phyloP scores from a whole-genome alignment of 2,888 invertebrate genomes.

The Drosophila affinis region DNA sequence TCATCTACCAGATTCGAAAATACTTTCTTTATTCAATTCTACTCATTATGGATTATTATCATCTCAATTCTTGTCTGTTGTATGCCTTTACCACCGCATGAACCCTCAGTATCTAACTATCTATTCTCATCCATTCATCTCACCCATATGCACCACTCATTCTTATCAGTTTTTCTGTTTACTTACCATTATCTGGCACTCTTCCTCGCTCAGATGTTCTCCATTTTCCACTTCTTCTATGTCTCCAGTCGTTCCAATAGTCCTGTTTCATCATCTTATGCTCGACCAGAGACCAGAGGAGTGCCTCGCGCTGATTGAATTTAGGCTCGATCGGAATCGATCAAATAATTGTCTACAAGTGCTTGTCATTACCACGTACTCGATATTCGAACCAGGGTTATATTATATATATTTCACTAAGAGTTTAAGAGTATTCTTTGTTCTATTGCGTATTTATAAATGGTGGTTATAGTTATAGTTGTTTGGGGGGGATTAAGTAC shows the following conservation, averaged over 20 bases:
- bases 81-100: no score
- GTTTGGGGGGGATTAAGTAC: conserved; percentile 6
- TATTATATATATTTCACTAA: conserved; percentile 28
- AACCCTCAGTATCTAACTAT: no score
- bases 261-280: conserved; percentile 24
- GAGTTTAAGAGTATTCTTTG: conserved; percentile 25
- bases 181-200: conserved; percentile 43
- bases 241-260: background rate
- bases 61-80: background rate
- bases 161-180: background rate
- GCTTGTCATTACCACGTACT: conserved; percentile 41
- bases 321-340: background rate
- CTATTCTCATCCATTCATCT: no score
- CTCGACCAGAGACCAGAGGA: conserved; percentile 27
- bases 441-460: conserved; percentile 27
- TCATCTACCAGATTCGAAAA: background rate
- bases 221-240: conserved; percentile 2
- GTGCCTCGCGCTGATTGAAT: conserved; percentile 21
- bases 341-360: conserved; percentile 47
- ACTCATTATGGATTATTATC: background rate
- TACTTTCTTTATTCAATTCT: background rate
- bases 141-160: background rate
- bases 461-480: conserved; percentile 25
- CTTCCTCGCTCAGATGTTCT: conserved; percentile 39
- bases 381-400: conserved; percentile 19